Evolutionary conservation across 1,140 invertebrate genomes (phyloP), one percentile per base, ranked within the genome.

Genomic region (Tyrophagus putrescentiae): DNA sequence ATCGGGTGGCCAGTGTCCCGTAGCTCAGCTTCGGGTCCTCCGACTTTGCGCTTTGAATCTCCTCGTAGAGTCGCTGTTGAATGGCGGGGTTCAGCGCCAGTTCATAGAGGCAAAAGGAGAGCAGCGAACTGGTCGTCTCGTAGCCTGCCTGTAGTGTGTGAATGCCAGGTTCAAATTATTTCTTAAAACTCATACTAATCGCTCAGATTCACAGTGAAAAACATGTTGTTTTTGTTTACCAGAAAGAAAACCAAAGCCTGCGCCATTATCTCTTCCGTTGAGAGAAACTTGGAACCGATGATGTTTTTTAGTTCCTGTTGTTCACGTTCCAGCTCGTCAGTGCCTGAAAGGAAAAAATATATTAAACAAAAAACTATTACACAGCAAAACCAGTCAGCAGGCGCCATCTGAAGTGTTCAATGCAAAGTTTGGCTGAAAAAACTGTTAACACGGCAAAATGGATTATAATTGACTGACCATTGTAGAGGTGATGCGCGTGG

Each of bases 131-230:
- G 0, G 77, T 75, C 0, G 80, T 81, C 66, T 82, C 80, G 64
- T 78, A 83, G 1, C 80, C 82, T 56, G 77, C 83, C n/a, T n/a
- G n/a, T n/a, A n/a, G n/a, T 21, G 36, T 11, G 13, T 18, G 13
- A 23, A 52, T n/a, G n/a, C n/a, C 13, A 13, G n/a, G 36, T 39
- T 39, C 13, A 39, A 13, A 39, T 16, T 39, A n/a, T n/a, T n/a
- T n/a, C n/a, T n/a, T n/a, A n/a, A n/a, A n/a, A n/a, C n/a, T n/a
- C n/a, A n/a, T n/a, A n/a, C n/a, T n/a, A n/a, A n/a, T n/a, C n/a
- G n/a, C n/a, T n/a, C n/a, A n/a, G n/a, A n/a, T n/a, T n/a, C n/a
- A n/a, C n/a, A n/a, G n/a, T n/a, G n/a, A n/a, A n/a, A n/a, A n/a
- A n/a, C n/a, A n/a, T n/a, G n/a, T n/a, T n/a, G n/a, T n/a, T n/a